Evolutionary conservation across 2,797 vertebrate genomes (phyloP), one percentile per base, ranked within the genome.

Genomic region (Pangasius sanitwongsei): DNA sequence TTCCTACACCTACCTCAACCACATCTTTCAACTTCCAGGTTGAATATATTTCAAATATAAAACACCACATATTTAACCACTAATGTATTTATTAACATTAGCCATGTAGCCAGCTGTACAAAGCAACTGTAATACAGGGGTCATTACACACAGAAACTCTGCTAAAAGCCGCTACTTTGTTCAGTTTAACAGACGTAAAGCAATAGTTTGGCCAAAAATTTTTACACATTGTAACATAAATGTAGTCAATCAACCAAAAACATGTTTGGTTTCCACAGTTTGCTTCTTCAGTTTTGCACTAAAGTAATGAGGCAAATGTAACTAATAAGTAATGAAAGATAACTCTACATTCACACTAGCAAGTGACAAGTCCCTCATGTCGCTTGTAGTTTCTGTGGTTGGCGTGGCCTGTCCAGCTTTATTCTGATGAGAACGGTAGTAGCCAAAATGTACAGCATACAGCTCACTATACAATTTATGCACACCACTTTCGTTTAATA

Each of bases 51-150:
- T 31, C 12, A 80, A 31, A 81, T 23, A 83, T 44, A 44, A 61
- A 83, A 63, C 55, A 57, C 5, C 13, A 23, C 4, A 83, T 75
- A 87, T 89, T 80, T 90, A 92, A 91, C 90, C 87, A 89, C 88
- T 92, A 86, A 72, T 89, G 92, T 74, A 88, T 95, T 95, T 94
- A 95, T 94, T 93, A 92, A 93, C 88, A 91, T 87, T 55, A 86
- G 91, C 75, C 86, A 88, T 88, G 74, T 92, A 85, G 70, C 74
- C 74, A 90, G 78, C 83, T 72, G 63, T 90, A 88, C 82, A 88
- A 89, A 89, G 74, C 34, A 28, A 90, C 70, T 37, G 34, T n/a
- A 63, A 65, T 31, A 83, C 61, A 84, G 18, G 9, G 16, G 28
- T 18, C 8, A 20, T 50, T 41, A 82, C 20, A 25, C 7, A 61